These are phyloP conservation scores for Linepithema humile DNA, from an alignment of 1,140 invertebrate species.

Conservation along the genomic window DNA sequence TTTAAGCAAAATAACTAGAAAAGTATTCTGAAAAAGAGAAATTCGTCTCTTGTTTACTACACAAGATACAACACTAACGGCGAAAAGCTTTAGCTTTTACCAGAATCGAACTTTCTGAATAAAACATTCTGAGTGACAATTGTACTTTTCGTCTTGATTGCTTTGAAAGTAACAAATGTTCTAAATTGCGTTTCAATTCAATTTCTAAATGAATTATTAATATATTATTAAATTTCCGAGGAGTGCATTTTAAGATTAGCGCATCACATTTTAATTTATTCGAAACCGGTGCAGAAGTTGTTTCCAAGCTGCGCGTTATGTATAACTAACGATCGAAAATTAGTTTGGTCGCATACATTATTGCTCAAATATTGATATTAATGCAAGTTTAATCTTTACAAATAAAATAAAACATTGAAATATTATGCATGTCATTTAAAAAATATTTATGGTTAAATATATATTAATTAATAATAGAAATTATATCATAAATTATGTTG, in stretches of 20 bases:
- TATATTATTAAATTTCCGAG: constrained; percentile 38
- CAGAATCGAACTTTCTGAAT: constrained; percentile 41
- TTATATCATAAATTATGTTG: too few relatives aligned
- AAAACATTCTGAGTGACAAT: constrained; percentile 48
- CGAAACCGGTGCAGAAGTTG: not conserved
- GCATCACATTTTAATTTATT: constrained; percentile 44
- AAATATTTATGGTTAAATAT: too few relatives aligned
- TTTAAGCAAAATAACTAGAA: not conserved
- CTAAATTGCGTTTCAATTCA: constrained; percentile 43
- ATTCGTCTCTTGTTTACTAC: constrained; percentile 37
- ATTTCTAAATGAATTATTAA: constrained; percentile 55
- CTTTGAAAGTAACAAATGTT: constrained; percentile 51
- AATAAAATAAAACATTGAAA: not conserved
- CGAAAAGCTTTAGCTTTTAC: constrained; percentile 10
- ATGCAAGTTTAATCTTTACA: not conserved
- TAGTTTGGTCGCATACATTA: not conserved
- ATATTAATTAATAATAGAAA: too few relatives aligned
- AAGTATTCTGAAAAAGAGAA: not conserved
- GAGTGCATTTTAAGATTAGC: constrained; percentile 14
- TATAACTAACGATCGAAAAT: not conserved
- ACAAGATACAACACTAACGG: constrained; percentile 25
- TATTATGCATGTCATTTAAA: too few relatives aligned
- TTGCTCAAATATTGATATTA: not conserved
- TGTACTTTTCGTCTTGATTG: constrained; percentile 49
- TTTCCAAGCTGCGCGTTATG: not conserved